Evolutionary conservation across 2,797 vertebrate species (phyloP), one percentile per base, ranked within the genome.

Genomic region (Amphiprion clarkii): DNA sequence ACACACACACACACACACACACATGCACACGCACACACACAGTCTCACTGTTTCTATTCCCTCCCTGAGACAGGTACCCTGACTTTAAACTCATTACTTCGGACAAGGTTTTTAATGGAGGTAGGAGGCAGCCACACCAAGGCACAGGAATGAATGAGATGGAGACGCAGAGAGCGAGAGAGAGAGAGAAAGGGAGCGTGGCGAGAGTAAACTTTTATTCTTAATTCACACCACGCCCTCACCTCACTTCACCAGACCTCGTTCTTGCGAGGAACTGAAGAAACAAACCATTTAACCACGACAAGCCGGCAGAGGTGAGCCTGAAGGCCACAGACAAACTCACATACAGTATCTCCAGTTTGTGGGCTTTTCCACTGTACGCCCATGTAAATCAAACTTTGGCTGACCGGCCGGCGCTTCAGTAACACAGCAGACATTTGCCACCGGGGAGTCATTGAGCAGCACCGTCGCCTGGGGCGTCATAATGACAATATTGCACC

Each of bases 21-120:
- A 17, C 69, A 56, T 66, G 55, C 74, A 40, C 70, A 69, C 57
- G 81, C 10, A 86, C 66, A 51, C 27, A 46, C 71, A 70, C 74
- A 39, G 10, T 25, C 53, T 16, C 44, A 25, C 39, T 68, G 44
- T 74, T 79, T 78, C 78, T 69, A 44, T 75, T 89, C 75, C 66
- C 78, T 83, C 57, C 56, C 78, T 69, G 79, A 88, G 80, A 89
- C 82, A 82, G 74, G 83, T 55, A 81, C 46, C 74, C 83, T 71
- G 69, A 87, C 84, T 89, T 91, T 86, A 83, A 91, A 90, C 76
- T 92, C 89, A 92, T 93, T 90, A 90, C 89, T 89, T 83, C 57
- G 81, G 88, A 92, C 89, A 91, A 79, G 83, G 64, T 71, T 90
- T 92, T 90, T 92, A 93, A 93, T 92, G 85, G 88, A 90, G 88